Conservation (phyloP, 2,113 vertebrate species). For the Myocastor coypus region DNA sequence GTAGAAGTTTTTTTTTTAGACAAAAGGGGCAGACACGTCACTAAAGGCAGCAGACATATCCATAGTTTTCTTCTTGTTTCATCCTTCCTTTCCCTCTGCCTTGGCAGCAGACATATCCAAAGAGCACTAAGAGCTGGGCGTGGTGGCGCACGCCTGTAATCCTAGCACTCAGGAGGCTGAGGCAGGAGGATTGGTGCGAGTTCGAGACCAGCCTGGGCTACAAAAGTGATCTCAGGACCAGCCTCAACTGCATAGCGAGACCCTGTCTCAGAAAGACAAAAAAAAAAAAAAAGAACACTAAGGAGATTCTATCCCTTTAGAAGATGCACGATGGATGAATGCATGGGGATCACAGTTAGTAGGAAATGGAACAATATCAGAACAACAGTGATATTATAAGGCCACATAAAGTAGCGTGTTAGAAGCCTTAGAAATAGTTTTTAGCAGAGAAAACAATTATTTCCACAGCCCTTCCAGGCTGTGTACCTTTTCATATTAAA, state of each 20-base stretch:
- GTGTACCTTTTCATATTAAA: background rate
- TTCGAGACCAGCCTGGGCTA: too few relatives aligned
- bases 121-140: too few relatives aligned
- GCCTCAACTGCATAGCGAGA: too few relatives aligned
- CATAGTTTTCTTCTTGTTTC: too few relatives aligned
- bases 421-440: background rate
- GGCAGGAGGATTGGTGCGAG: too few relatives aligned
- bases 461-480: background rate
- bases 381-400: background rate
- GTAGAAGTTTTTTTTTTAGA: background rate
- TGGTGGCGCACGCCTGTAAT: too few relatives aligned
- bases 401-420: background rate
- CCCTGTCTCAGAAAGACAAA: too few relatives aligned
- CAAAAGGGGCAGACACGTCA: background rate
- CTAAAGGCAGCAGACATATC: background rate
- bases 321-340: background rate
- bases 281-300: background rate
- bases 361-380: background rate
- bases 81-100: too few relatives aligned
- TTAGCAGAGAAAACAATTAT: background rate
- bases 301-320: background rate
- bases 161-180: too few relatives aligned
- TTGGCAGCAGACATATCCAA: background rate
- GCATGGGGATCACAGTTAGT: background rate
- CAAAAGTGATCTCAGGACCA: too few relatives aligned